Evolutionary conservation across 1,140 invertebrate genomes (phyloP).

Genomic region (Hylaeus anthracinus): DNA sequence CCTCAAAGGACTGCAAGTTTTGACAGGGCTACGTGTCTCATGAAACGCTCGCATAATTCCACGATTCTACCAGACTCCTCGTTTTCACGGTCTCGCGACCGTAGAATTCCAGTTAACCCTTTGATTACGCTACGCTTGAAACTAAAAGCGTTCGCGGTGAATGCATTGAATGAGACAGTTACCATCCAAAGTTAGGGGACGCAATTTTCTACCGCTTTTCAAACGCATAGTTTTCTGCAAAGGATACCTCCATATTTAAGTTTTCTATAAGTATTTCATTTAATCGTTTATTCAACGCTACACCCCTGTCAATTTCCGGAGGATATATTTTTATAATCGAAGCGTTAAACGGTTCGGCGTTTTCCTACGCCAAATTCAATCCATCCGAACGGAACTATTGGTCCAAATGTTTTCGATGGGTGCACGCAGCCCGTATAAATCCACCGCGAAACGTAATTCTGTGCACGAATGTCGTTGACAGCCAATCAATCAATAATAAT

Average conservation of each 20-base stretch:
- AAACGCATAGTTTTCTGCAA: too few relatives aligned
- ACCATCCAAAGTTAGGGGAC: background rate
- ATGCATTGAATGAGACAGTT: background rate
- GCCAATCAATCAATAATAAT: conserved; percentile 46
- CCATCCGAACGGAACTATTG: background rate
- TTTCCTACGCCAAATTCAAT: background rate
- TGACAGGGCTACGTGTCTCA: background rate
- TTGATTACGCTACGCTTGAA: background rate
- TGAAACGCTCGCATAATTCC: background rate
- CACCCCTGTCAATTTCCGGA: too few relatives aligned
- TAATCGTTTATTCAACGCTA: too few relatives aligned
- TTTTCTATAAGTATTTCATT: too few relatives aligned
- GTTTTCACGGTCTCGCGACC: background rate
- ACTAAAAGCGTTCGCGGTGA: background rate
- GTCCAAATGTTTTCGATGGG: conserved; percentile 10
- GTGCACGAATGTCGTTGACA: conserved; percentile 41
- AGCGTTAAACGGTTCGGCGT: background rate
- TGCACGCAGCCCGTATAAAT: conserved; percentile 34
- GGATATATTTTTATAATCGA: too few relatives aligned
- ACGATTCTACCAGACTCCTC: background rate
- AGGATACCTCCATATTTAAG: too few relatives aligned
- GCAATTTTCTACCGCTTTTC: background rate
- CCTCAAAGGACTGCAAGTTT: background rate
- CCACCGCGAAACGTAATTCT: conserved; percentile 20
- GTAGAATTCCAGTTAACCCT: background rate